Conservation (phyloP, 2,888 invertebrate species). For the Drosophila antonietae region DNA sequence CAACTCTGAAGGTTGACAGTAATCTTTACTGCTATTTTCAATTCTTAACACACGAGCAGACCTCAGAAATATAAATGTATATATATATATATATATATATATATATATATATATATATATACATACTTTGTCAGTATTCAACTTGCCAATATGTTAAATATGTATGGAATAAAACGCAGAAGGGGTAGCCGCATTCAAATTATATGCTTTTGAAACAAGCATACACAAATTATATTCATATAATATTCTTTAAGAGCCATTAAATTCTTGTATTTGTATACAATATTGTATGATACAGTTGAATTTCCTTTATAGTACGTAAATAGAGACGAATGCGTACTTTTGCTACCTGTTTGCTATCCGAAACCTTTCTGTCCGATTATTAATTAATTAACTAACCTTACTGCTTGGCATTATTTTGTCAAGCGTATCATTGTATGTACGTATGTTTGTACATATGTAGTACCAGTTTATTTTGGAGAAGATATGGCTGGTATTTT, state of each 20-base stretch:
- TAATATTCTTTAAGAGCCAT: neutral
- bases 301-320: neutral
- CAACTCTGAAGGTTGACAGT: slow-evolving; percentile 23
- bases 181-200: slow-evolving; percentile 27
- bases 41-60: slow-evolving; percentile 14
- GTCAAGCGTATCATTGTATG: slow-evolving; percentile 30
- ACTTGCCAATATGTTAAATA: slow-evolving; percentile 16
- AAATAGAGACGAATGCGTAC: neutral
- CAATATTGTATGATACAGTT: neutral
- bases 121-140: slow-evolving; percentile 3
- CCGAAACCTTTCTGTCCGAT: slow-evolving; percentile 14
- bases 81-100: too few species aligned
- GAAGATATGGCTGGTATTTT: slow-evolving; percentile 22
- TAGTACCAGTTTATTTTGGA: slow-evolving; percentile 23
- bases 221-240: slow-evolving; percentile 1
- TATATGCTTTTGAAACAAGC: slow-evolving; percentile 28
- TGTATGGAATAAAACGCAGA: slow-evolving; percentile 7
- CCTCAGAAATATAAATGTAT: neutral
- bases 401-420: slow-evolving; percentile 28
- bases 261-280: slow-evolving; percentile 1
- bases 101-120: too few species aligned
- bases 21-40: slow-evolving; percentile 19
- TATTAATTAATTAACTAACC: slow-evolving; percentile 19
- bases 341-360: neutral
- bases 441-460: neutral